These are phyloP conservation scores for Danaus melanippus DNA, from an alignment of 1,140 invertebrate genomes.

Conservation along the genomic window DNA sequence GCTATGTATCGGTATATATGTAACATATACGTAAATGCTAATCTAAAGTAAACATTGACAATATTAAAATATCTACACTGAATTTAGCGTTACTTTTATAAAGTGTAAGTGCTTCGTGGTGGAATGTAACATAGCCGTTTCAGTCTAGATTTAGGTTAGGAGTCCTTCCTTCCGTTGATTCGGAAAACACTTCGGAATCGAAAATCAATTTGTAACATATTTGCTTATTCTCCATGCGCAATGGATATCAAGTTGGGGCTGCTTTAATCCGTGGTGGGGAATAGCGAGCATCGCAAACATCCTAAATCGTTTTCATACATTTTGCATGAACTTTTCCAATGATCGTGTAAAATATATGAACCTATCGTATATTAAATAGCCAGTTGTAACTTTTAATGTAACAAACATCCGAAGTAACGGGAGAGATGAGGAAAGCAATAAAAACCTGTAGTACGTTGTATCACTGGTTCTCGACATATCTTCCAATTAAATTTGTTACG, in stretches of 20 bases:
- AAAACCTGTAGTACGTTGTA: slow-evolving; percentile 36
- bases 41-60: slow-evolving; percentile 65
- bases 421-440: slow-evolving; percentile 30
- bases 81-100: slow-evolving; percentile 56
- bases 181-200: slow-evolving; percentile 24
- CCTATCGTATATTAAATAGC: no score
- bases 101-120: slow-evolving; percentile 57
- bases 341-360: no score
- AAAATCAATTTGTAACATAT: slow-evolving; percentile 26
- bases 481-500: slow-evolving; percentile 63
- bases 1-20: slow-evolving; percentile 38
- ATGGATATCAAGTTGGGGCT: slow-evolving; percentile 3
- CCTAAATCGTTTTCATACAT: no score
- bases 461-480: slow-evolving; percentile 55
- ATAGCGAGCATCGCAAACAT: no score
- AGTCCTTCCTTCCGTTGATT: slow-evolving; percentile 31
- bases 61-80: slow-evolving; percentile 65
- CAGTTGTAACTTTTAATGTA: no score
- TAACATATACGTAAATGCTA: slow-evolving; percentile 60
- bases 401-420: slow-evolving; percentile 6
- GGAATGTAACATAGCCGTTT: slow-evolving; percentile 44
- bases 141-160: slow-evolving; percentile 41
- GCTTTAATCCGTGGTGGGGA: slow-evolving; percentile 3
- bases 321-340: no score
- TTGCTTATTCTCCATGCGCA: slow-evolving; percentile 21